These are phyloP conservation scores for Lophotis ruficrista DNA, from an alignment of 2,113 vertebrate genomes.

Conservation along the genomic window DNA sequence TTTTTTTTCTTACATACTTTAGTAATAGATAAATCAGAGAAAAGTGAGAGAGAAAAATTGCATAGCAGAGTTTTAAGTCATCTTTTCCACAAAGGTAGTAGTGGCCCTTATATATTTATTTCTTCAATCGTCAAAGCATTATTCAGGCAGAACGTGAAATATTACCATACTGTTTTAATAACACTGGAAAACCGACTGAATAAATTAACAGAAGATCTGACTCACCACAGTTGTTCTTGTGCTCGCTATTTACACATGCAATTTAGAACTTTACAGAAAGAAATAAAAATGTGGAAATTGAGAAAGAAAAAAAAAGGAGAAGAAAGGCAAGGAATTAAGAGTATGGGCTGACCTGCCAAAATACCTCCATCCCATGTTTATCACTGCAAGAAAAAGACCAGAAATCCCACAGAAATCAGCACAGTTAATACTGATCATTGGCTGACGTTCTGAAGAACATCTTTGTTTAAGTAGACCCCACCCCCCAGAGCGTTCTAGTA, in stretches of 20 bases:
- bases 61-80: background rate
- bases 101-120: background rate
- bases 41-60: background rate
- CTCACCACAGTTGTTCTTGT: background rate
- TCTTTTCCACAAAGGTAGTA: background rate
- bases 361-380: background rate
- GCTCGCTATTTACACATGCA: background rate
- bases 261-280: background rate
- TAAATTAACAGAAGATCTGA: background rate
- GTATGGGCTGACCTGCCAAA: fast-evolving
- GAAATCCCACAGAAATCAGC: background rate
- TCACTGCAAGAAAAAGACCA: background rate
- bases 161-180: background rate
- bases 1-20: background rate
- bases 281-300: background rate
- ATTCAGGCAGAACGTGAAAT: background rate
- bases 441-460: background rate
- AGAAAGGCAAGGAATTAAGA: background rate
- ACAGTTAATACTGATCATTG: background rate
- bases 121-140: background rate
- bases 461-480: background rate
- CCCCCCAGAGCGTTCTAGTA: background rate
- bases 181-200: background rate
- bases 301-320: background rate
- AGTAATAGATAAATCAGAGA: background rate